These are phyloP conservation scores for Neoseiulus cucumeris DNA, from an alignment of 1,140 invertebrate species.

Conservation along the genomic window DNA sequence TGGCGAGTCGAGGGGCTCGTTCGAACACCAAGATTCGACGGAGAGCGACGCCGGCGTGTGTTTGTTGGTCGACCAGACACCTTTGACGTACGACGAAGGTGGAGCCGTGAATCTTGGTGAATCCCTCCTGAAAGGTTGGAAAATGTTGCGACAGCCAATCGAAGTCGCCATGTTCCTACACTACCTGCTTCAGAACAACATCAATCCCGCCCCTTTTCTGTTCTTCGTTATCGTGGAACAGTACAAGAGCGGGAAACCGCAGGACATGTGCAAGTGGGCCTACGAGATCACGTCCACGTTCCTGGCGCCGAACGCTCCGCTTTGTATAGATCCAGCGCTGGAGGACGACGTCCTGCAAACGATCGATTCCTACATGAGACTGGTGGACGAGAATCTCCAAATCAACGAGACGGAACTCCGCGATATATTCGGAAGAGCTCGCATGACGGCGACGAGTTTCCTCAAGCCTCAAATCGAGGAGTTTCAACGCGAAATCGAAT, in stretches of 20 bases:
- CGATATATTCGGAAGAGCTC: conserved; percentile 9
- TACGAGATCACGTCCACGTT: conserved; percentile 95
- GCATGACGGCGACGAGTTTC: not conserved
- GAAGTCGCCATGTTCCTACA: conserved; percentile 73
- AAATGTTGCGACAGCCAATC: conserved; percentile 39
- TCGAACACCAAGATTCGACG: conserved; percentile 1
- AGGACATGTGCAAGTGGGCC: conserved; percentile 85
- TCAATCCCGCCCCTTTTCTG: conserved; percentile 32
- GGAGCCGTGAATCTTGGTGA: conserved; percentile 1
- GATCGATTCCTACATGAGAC: not conserved
- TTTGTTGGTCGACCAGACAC: not conserved
- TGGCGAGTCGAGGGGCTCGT: not conserved
- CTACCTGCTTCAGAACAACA: conserved; percentile 57
- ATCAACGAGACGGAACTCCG: not conserved
- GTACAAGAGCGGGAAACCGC: conserved; percentile 58
- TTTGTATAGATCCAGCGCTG: conserved; percentile 6
- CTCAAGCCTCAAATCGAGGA: conserved; percentile 13
- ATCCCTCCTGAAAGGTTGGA: conserved; percentile 30
- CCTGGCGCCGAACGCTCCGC: conserved; percentile 42
- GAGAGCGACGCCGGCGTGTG: not conserved
- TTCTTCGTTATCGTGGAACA: conserved; percentile 70
- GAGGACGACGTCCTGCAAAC: conserved; percentile 12
- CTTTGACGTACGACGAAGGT: not conserved
- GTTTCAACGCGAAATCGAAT: conserved; percentile 12
- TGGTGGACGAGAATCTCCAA: conserved; percentile 8